Evolutionary conservation across 2,888 invertebrate species (phyloP).

Genomic region (Anodontia alba): DNA sequence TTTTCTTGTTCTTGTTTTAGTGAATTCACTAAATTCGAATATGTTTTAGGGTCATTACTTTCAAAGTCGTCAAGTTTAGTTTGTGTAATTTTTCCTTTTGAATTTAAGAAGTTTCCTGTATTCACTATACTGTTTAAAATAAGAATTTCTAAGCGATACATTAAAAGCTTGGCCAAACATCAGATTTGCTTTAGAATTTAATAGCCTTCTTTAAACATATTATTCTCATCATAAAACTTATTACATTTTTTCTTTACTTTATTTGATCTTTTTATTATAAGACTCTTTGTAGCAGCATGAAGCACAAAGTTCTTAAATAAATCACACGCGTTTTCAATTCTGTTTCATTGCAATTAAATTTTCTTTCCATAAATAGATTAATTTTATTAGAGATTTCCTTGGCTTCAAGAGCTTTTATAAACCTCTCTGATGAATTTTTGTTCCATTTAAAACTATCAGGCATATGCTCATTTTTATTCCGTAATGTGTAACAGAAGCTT

Average conservation of each 20-base stretch:
- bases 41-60: no score
- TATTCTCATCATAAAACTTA: not conserved
- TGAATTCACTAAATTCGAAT: no score
- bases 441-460: slow-evolving; percentile 17
- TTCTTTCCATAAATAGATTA: not conserved
- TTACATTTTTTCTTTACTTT: not conserved
- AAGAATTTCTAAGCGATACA: not conserved
- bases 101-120: slow-evolving; percentile 7
- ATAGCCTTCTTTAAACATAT: not conserved
- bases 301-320: slow-evolving; percentile 1
- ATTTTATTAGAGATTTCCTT: not conserved
- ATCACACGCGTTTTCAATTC: slow-evolving; percentile 1
- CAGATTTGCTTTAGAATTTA: slow-evolving; percentile 10
- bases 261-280: not conserved
- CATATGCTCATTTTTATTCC: not conserved
- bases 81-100: slow-evolving; percentile 12
- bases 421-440: slow-evolving; percentile 10
- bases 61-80: slow-evolving; percentile 10
- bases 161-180: slow-evolving; percentile 7
- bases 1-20: no score
- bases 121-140: slow-evolving; percentile 8
- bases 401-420: not conserved
- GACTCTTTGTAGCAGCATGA: slow-evolving; percentile 3
- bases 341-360: not conserved
- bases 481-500: slow-evolving; percentile 3